These are phyloP conservation scores for Denticeps clupeoides DNA, from an alignment of 2,797 vertebrate species.

Conservation along the genomic window DNA sequence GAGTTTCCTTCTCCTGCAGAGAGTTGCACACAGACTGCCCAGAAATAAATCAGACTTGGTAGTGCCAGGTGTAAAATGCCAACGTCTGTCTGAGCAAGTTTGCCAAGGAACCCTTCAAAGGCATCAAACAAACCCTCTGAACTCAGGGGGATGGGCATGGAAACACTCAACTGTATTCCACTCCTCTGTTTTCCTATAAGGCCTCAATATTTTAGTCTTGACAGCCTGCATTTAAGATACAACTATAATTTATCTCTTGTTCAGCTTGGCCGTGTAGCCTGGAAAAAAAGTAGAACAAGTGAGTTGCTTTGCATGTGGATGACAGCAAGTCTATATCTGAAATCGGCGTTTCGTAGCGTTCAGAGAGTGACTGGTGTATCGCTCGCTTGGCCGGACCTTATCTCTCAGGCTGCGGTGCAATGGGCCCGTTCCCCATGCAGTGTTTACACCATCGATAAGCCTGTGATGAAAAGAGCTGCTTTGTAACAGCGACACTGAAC, in stretches of 20 bases:
- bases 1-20: not conserved
- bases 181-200: too few species aligned
- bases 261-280: too few species aligned
- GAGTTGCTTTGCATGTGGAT: slow-evolving; percentile 13
- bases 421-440: too few species aligned
- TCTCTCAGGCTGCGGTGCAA: too few species aligned
- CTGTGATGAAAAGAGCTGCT: slow-evolving; percentile 17
- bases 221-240: too few species aligned
- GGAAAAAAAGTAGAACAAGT: too few species aligned
- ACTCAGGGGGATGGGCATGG: not conserved
- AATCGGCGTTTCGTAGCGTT: not conserved
- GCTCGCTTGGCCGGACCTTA: slow-evolving; percentile 12
- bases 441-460: slow-evolving; percentile 11
- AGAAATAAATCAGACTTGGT: not conserved
- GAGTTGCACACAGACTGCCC: not conserved
- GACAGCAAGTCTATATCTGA: not conserved
- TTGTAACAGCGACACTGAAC: slow-evolving; percentile 10
- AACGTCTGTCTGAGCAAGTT: slow-evolving; percentile 6
- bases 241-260: too few species aligned
- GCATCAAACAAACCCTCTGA: slow-evolving; percentile 1
- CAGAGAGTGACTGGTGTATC: not conserved
- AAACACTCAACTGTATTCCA: not conserved
- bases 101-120: slow-evolving; percentile 6
- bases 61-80: slow-evolving; percentile 15
- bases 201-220: too few species aligned